Evolutionary conservation across 2,797 vertebrate species (phyloP), one percentile per base, ranked within the genome.

Genomic region (Momotus momota): DNA sequence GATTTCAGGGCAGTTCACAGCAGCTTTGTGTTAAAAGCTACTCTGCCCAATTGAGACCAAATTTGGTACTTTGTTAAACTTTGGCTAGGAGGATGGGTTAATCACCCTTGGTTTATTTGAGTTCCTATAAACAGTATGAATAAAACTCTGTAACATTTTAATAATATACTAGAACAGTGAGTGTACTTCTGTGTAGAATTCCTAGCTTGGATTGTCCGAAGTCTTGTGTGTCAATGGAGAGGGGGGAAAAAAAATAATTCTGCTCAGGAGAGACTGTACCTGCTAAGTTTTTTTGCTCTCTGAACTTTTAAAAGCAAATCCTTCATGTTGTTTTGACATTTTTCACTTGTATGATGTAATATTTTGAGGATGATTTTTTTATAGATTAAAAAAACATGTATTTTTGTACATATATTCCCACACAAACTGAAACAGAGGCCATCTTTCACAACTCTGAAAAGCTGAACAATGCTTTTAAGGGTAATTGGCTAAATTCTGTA

Each of bases 71-170:
- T 5, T 54, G 22, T 69, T 83, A 33, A 86, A 46, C 33, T 72
- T 57, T 16, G 41, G 9, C 35, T 90, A 52, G 49, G 25, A 78
- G 12, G 5, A 25, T 31, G 38, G 20, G 13, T 90, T 78, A 2
- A 2, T 67, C 67, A 58, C 14, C 19, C 26, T 6, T 40, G 22
- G 12, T 83, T 92, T 85, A 80, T 81, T 51, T 65, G 46, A 83
- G 14, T 66, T 92, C 49, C 33, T 74, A 40, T 71, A 78, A 94
- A 78, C 9, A 31, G 10, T 31, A 33, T 55, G 65, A 86, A 45
- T 94, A 75, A 88, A 93, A 64, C 43, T 77, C 60, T 48, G 31
- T 16, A 79, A 33, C 46, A 49, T 78, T 88, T 84, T 84, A 81
- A 73, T 80, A 77, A 74, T 60, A 35, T 22, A 9, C 26, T 82